Percentiles rank a stretch among this genome's conserved stretches.
These are phyloP conservation scores for Metalampra italica DNA, from an alignment of 2,888 invertebrate genomes.

Conservation along the genomic window DNA sequence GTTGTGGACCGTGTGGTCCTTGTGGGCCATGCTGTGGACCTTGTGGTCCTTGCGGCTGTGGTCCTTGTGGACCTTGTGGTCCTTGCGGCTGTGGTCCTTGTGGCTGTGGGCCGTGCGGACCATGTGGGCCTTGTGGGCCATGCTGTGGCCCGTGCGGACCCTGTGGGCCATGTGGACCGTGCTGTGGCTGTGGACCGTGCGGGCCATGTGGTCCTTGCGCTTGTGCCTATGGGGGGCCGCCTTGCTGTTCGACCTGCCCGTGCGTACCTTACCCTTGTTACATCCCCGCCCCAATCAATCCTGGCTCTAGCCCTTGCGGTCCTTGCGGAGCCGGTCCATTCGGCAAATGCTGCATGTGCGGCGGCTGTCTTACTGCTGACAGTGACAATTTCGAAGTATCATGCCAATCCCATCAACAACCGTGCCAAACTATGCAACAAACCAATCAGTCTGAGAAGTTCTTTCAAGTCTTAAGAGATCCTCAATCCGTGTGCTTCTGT, in stretches of 20 bases:
- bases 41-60: conserved; percentile 22
- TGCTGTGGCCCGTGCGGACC: conserved; percentile 18
- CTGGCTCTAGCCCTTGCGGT: conserved; percentile 18
- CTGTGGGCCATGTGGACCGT: conserved; percentile 25
- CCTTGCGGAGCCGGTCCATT: conserved; percentile 10
- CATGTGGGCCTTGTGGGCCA: conserved; percentile 1
- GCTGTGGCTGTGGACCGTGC: conserved; percentile 23
- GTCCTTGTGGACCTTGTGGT: conserved; percentile 19
- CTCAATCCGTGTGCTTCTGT: neutral
- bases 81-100: conserved; percentile 14
- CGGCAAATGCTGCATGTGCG: neutral
- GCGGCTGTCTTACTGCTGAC: neutral
- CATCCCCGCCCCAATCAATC: conserved; percentile 4
- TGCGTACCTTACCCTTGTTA: conserved; percentile 14
- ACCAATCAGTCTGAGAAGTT: neutral
- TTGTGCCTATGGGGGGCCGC: conserved; percentile 14
- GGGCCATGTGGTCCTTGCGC: conserved; percentile 20
- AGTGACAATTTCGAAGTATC: conserved; percentile 2
- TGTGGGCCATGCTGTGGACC: conserved; percentile 8
- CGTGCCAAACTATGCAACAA: neutral
- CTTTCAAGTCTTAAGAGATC: neutral
- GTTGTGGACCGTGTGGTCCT: conserved; percentile 1
- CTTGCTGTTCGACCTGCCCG: conserved; percentile 4
- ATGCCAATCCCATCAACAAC: too few relatives aligned
- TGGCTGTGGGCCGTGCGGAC: neutral